Base-by-base conservation (phyloP, 2,888 invertebrate genomes). In the Clusia tigrina region DNA sequence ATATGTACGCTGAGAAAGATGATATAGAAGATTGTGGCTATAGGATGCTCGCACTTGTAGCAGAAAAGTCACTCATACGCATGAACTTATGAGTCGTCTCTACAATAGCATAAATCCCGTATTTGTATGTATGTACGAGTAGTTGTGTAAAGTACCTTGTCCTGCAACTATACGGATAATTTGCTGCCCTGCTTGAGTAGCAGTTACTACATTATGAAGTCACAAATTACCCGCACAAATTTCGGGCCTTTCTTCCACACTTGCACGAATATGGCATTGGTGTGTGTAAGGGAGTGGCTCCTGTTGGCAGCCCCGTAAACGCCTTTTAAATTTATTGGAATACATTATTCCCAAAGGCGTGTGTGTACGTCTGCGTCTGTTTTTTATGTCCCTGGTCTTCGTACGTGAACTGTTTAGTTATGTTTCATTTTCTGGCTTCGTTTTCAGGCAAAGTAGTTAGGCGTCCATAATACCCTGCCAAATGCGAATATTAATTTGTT, bases 151-250 rank as follows among this genome's bases (percentile, higher is more conserved):
- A 6, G 6, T 32, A 32, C 6, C 32, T 9, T 32, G 6, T 32
- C 12, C 12, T 32, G 32, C 32, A 32, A 9, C 12, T 32, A 9
- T 12, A 32, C 32, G 6, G 6, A 9, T 32, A 12, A 12, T 32
- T 32, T 32, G 6, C 12, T 32, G 12, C 32, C 32, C 32, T 32
- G 6, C 12, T 32, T 9, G 32, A 32, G 32, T 12, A 32, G 32
- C 32, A 32, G 32, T 32, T 32, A 32, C 42, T 15, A 6, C 48
- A 5, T 22, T 48, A 48, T 48, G 48, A 48, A 48, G 22, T 48
- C 48, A 48, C 48, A 48, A 48, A 48, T 48, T 48, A 48, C 48
- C 22, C 20, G 48, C 48, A 20, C n/a, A 42, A n/a, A n/a, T 42
- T 42, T 42, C 42, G 42, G 42, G 10, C n/a, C 42, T 42, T n/a